Evolutionary conservation across 2,888 invertebrate genomes (phyloP).

Genomic region (Caenorhabditis wallacei): DNA sequence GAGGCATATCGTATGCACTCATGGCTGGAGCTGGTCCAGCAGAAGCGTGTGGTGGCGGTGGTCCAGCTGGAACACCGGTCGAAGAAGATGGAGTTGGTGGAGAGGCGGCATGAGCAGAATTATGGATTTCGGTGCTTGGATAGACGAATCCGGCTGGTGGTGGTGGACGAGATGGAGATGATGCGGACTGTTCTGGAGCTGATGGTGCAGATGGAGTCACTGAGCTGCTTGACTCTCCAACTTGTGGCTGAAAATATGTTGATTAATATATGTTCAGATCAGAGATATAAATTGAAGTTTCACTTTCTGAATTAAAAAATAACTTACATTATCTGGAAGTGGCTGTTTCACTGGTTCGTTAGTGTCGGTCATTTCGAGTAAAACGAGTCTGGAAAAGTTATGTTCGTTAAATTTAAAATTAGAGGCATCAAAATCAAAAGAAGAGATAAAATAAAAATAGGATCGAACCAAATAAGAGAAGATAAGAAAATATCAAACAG

Average conservation of each 20-base stretch:
- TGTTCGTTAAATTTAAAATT: not conserved
- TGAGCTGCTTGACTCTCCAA: constrained; percentile 39
- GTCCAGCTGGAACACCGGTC: constrained; percentile 25
- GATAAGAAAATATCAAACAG: not conserved
- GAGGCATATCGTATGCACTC: constrained; percentile 54
- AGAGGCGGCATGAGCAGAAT: constrained; percentile 22
- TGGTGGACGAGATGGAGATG: constrained; percentile 52
- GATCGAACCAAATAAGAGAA: not conserved
- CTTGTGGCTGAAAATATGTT: constrained; percentile 26
- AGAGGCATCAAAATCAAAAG: not conserved
- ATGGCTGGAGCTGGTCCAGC: constrained; percentile 53
- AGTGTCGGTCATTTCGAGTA: constrained; percentile 30
- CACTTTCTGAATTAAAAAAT: not conserved
- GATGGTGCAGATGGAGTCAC: constrained; percentile 35
- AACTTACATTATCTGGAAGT: constrained; percentile 46
- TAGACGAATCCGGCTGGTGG: constrained; percentile 59
- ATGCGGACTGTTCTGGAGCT: constrained; percentile 25
- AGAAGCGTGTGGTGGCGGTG: constrained; percentile 51
- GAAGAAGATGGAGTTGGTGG: constrained; percentile 3
- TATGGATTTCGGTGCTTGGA: constrained; percentile 39
- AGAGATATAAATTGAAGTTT: not conserved
- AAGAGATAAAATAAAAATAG: not conserved
- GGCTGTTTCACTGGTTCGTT: constrained; percentile 36
- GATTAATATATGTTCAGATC: not conserved
- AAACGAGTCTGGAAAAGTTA: not conserved